These are phyloP conservation scores for Ciona savignyi DNA, from an alignment of 23 tunicate genomes.

Conservation along the genomic window DNA sequence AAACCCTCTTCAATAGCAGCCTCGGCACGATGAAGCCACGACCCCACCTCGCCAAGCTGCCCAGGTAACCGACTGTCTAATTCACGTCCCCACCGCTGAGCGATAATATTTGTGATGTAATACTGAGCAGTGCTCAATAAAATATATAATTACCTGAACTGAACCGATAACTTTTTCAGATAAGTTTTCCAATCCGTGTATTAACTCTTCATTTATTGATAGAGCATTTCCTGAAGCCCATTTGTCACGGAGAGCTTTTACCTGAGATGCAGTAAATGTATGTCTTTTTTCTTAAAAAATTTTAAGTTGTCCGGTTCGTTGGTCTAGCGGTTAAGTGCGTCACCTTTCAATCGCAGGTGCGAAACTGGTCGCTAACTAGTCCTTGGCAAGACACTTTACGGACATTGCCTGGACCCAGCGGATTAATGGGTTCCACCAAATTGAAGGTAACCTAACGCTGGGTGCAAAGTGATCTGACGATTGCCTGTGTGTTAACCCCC, in stretches of 20 bases:
- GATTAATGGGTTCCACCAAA: too few relatives aligned
- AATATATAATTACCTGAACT: conserved; percentile 10
- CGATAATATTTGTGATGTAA: conserved; percentile 7
- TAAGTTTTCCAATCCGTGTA: conserved; percentile 24
- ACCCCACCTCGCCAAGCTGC: conserved; percentile 65
- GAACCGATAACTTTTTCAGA: conserved; percentile 22
- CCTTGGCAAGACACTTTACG: too few relatives aligned
- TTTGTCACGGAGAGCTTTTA: conserved; percentile 48
- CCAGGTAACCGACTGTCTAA: conserved; percentile 88
- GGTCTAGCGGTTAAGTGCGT: too few relatives aligned
- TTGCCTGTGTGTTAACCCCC: too few relatives aligned
- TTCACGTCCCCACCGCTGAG: conserved; percentile 76
- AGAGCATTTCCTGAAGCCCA: conserved; percentile 38
- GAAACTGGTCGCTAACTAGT: too few relatives aligned
- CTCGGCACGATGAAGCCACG: conserved; percentile 84
- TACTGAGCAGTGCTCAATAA: too few relatives aligned
- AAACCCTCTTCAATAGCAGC: conserved; percentile 14
- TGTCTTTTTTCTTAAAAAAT: neutral
- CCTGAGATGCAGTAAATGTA: conserved; percentile 6
- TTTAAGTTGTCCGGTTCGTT: too few relatives aligned
- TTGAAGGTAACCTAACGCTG: too few relatives aligned
- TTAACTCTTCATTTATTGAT: conserved; percentile 40
- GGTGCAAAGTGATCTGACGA: too few relatives aligned
- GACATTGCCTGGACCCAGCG: too few relatives aligned
- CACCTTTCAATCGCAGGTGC: too few relatives aligned